Percentiles rank a stretch among this genome's conserved stretches.
Evolutionary conservation across 2,113 vertebrate species (phyloP).

Genomic region (Mystacornis crossleyi): DNA sequence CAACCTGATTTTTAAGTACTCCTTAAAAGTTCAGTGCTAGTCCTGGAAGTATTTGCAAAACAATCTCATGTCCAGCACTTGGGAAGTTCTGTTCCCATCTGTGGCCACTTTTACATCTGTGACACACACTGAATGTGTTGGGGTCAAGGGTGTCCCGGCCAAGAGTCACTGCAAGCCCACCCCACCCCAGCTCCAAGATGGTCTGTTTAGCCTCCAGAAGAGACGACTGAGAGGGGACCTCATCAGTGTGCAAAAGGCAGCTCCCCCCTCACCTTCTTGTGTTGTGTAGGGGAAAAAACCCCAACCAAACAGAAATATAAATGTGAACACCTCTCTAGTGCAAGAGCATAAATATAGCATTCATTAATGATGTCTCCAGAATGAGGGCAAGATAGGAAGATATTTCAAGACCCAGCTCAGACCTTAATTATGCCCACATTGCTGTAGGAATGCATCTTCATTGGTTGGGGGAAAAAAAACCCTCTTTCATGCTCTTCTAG

Average conservation of each 20-base stretch:
- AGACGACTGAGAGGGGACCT: not conserved
- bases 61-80: not conserved
- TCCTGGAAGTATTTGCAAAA: not conserved
- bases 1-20: not conserved
- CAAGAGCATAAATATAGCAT: not conserved
- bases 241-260: not conserved
- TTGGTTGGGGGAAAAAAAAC: not conserved
- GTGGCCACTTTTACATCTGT: not conserved
- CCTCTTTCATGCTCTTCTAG: not conserved
- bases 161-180: not conserved
- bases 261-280: not conserved
- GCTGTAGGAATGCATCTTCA: not conserved
- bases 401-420: not conserved
- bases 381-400: not conserved
- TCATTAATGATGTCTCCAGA: not conserved
- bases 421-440: not conserved
- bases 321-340: not conserved
- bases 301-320: not conserved
- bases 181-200: not conserved
- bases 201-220: not conserved
- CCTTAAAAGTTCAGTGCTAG: not conserved
- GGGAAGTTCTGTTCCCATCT: not conserved
- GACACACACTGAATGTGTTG: fast-evolving
- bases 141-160: fast-evolving
- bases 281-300: not conserved